Conservation (phyloP, 37 sponge, comb jelly and placozoan species). For the Amphimedon queenslandica region DNA sequence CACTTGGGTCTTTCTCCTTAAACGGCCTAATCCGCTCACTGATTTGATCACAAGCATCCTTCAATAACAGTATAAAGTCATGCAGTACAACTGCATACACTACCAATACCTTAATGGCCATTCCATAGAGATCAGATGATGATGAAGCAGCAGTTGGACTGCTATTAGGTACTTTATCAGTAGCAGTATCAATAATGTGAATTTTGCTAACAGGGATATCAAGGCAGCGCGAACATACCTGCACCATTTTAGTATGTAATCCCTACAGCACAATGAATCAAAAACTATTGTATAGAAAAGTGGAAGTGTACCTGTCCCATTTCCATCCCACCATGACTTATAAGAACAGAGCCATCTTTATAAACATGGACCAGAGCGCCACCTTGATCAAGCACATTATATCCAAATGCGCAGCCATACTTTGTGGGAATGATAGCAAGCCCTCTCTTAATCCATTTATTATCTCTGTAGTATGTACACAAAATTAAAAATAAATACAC, state of each 20-base stretch:
- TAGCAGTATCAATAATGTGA: slow-evolving; percentile 66
- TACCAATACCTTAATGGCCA: slow-evolving; percentile 74
- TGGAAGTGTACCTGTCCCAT: slow-evolving; percentile 66
- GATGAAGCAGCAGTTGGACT: slow-evolving; percentile 79
- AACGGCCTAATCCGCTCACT: slow-evolving; percentile 52
- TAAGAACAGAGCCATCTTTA: slow-evolving; percentile 77
- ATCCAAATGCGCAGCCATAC: slow-evolving; percentile 74
- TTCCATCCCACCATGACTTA: slow-evolving; percentile 87
- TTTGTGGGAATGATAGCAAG: slow-evolving; percentile 74
- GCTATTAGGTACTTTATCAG: slow-evolving; percentile 69
- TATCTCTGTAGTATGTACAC: slow-evolving; percentile 20
- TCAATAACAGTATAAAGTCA: not conserved
- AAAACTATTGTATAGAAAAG: not conserved
- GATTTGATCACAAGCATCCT: slow-evolving; percentile 78
- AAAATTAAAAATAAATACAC: not conserved
- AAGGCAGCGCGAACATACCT: slow-evolving; percentile 74
- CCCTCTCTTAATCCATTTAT: slow-evolving; percentile 70
- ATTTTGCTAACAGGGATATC: slow-evolving; percentile 49
- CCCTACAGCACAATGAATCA: slow-evolving; percentile 19
- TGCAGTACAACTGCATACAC: not conserved
- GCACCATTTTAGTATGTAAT: slow-evolving; percentile 87
- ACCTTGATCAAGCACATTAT: slow-evolving; percentile 45
- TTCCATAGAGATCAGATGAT: slow-evolving; percentile 86
- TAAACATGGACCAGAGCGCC: slow-evolving; percentile 77
- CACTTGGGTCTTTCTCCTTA: slow-evolving; percentile 47